Evolutionary conservation across 2,888 invertebrate genomes (phyloP), one percentile per base, ranked within the genome.

Genomic region (Apodemia duryi): DNA sequence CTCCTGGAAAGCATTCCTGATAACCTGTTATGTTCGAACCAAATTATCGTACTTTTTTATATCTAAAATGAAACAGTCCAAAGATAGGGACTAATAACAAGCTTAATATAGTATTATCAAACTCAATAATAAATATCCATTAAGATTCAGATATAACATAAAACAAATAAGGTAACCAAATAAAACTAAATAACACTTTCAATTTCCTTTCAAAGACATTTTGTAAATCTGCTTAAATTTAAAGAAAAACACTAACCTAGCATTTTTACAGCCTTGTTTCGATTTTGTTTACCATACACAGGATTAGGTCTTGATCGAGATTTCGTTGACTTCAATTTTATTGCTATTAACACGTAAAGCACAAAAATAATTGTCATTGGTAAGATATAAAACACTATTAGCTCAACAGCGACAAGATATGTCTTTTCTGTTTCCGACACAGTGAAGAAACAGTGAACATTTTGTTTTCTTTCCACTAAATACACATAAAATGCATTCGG

Each of bases 321-420:
- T 72, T 93, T 87, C 11, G 94, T 93, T 13, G 94, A 91, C 70
- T 94, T 94, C 65, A 96, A 83, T 75, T 95, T 95, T 28, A 95
- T 80, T 2, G 95, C 95, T 74, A 96, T 96, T 72, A 96, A 85
- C n/a, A 95, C 88, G 78, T 98, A 97, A 52, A 98, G 86, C 21
- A 96, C 95, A 57, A 94, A 94, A 76, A 97, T 97, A 21, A 96
- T 91, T 1, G 95, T 95, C 96, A 97, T 96, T 0, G 97, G 97
- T 32, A 95, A 93, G 6, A 95, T 93, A 80, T 97, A 97, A 82
- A 97, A 96, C 63, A 97, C 94, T 70, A 97, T 94, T n/a, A 95
- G 93, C 77, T 96, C 95, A 10, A 93, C 76, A 1, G 88, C 83
- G 4, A 89, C 79, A 66, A 93, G 84, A 49, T 93, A 69, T 28